These are phyloP conservation scores for Schizopygopsis malacanthus DNA, from an alignment of 2,797 vertebrate genomes.

Conservation along the genomic window DNA sequence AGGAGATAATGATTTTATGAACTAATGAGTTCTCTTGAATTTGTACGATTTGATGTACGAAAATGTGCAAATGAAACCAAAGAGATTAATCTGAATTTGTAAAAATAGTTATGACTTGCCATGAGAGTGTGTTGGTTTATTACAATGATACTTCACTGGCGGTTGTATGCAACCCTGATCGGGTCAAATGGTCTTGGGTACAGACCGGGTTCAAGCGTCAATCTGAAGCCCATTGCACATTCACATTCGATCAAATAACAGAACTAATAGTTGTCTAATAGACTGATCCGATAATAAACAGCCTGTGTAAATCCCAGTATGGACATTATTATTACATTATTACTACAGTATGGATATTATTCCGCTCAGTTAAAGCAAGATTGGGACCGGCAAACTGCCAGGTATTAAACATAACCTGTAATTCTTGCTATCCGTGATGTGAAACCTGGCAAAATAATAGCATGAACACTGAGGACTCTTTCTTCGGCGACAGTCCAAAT, in stretches of 20 bases:
- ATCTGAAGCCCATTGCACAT: slow-evolving; percentile 34
- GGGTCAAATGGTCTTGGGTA: background rate
- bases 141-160: too few relatives aligned
- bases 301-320: slow-evolving; percentile 44
- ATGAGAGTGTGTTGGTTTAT: too few relatives aligned
- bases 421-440: slow-evolving; percentile 40
- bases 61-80: background rate
- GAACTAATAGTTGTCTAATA: slow-evolving; percentile 53
- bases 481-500: slow-evolving; percentile 50
- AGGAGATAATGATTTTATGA: background rate
- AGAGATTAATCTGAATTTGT: background rate
- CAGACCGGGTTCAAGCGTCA: background rate
- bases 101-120: background rate
- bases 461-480: slow-evolving; percentile 45
- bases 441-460: slow-evolving; percentile 48
- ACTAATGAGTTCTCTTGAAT: background rate
- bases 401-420: slow-evolving; percentile 61
- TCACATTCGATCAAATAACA: slow-evolving; percentile 37
- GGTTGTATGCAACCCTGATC: background rate
- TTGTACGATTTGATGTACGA: background rate
- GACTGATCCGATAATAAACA: slow-evolving; percentile 53
- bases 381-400: slow-evolving; percentile 50
- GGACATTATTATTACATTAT: too few relatives aligned
- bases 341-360: slow-evolving; percentile 19
- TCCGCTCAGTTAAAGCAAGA: slow-evolving; percentile 47